Conservation (phyloP, 2,888 invertebrate species). For the Ectropis crepuscularia region DNA sequence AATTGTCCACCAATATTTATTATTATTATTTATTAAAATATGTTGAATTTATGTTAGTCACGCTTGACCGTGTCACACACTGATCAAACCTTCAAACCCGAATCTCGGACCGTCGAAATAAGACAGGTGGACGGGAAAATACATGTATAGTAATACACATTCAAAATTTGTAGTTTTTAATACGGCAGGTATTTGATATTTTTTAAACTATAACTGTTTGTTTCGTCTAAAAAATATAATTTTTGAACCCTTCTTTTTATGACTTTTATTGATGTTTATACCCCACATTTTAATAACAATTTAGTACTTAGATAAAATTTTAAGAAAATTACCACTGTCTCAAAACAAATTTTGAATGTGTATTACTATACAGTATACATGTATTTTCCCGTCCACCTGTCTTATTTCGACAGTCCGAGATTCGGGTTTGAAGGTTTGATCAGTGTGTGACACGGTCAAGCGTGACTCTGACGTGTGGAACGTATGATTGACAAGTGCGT, state of each 20-base stretch:
- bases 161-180: slow-evolving; percentile 4
- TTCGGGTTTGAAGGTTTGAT: slow-evolving; percentile 54
- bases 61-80: slow-evolving; percentile 47
- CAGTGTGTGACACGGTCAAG: slow-evolving; percentile 46
- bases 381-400: slow-evolving; percentile 37
- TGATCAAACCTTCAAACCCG: slow-evolving; percentile 53
- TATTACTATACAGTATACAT: too few species aligned
- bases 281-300: neutral
- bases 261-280: too few species aligned
- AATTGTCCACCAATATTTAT: too few species aligned
- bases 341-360: slow-evolving; percentile 7
- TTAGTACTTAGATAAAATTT: neutral
- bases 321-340: slow-evolving; percentile 16
- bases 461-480: slow-evolving; percentile 60
- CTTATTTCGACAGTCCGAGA: slow-evolving; percentile 54
- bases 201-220: too few species aligned
- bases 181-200: too few species aligned
- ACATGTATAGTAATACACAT: slow-evolving; percentile 12
- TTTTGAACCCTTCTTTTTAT: too few species aligned
- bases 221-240: too few species aligned
- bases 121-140: slow-evolving; percentile 40
- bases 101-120: slow-evolving; percentile 53
- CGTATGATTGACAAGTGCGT: slow-evolving; percentile 82
- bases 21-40: too few species aligned
- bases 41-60: slow-evolving; percentile 35